Evolutionary conservation across 1,140 invertebrate genomes (phyloP).

Genomic region (Bradynema listronoti): DNA sequence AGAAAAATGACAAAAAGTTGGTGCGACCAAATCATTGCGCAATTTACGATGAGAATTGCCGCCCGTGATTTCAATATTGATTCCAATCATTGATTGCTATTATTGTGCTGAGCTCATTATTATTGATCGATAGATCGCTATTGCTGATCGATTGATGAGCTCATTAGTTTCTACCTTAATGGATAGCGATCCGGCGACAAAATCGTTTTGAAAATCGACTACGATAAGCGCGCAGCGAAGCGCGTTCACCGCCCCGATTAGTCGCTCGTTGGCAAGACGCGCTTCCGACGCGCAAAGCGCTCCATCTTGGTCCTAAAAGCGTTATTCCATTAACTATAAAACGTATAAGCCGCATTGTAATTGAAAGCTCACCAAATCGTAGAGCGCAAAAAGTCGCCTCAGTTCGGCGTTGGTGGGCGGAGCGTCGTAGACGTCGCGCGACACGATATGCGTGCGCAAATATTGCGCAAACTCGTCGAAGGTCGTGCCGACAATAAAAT

Average conservation of each 20-base stretch:
- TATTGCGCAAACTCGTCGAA: slow-evolving; percentile 8
- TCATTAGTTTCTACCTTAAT: slow-evolving; percentile 67
- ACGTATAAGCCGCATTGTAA: slow-evolving; percentile 20
- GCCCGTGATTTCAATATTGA: no score
- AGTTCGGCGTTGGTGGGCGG: slow-evolving; percentile 22
- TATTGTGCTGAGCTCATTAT: no score
- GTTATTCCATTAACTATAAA: background rate
- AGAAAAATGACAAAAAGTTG: no score
- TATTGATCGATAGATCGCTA: no score
- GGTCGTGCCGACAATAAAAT: background rate
- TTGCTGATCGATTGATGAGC: no score
- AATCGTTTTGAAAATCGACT: slow-evolving; percentile 96
- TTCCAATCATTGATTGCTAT: no score
- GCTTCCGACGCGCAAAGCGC: slow-evolving; percentile 13
- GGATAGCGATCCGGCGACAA: slow-evolving; percentile 85
- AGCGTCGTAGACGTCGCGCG: slow-evolving; percentile 18
- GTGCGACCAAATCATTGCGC: no score
- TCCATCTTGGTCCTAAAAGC: slow-evolving; percentile 27
- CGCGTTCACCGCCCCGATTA: slow-evolving; percentile 22
- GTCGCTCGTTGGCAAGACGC: slow-evolving; percentile 10
- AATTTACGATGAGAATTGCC: no score
- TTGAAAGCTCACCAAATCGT: slow-evolving; percentile 22
- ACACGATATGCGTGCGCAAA: background rate
- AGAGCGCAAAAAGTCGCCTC: slow-evolving; percentile 16
- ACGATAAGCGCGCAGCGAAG: slow-evolving; percentile 70